Percentiles rank a stretch among this genome's conserved stretches.
Evolutionary conservation across 2,113 vertebrate genomes (phyloP).

Genomic region (Cavia porcellus): DNA sequence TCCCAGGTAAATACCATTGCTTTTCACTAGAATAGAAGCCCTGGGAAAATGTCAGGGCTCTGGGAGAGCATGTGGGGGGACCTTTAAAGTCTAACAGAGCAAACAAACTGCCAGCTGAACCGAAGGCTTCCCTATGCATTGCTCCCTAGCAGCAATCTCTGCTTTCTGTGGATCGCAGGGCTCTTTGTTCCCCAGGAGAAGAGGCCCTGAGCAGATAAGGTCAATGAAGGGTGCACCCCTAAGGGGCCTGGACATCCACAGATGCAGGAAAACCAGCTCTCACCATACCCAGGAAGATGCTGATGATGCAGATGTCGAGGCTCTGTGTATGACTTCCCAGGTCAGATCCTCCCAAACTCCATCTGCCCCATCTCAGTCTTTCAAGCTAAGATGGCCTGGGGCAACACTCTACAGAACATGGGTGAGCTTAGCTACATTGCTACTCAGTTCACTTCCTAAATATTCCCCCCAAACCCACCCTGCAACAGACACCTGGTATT

Average conservation of each 20-base stretch:
- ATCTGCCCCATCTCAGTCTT: fast-evolving
- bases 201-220: neutral
- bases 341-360: neutral
- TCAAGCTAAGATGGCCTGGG: fast-evolving
- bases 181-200: neutral
- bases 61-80: neutral
- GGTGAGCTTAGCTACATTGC: fast-evolving
- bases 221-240: neutral
- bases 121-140: fast-evolving
- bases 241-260: neutral
- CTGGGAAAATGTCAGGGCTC: neutral
- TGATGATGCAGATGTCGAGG: fast-evolving
- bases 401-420: too few species aligned
- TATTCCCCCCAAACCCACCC: fast-evolving
- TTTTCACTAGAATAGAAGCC: neutral
- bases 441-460: neutral
- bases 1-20: neutral
- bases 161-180: neutral
- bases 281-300: fast-evolving
- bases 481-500: neutral
- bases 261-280: neutral
- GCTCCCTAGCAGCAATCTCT: fast-evolving
- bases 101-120: neutral
- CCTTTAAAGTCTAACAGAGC: neutral
- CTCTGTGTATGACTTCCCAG: fast-evolving